These are phyloP conservation scores for Lepisosteus osseus DNA, from an alignment of 2,113 vertebrate species.

Conservation along the genomic window DNA sequence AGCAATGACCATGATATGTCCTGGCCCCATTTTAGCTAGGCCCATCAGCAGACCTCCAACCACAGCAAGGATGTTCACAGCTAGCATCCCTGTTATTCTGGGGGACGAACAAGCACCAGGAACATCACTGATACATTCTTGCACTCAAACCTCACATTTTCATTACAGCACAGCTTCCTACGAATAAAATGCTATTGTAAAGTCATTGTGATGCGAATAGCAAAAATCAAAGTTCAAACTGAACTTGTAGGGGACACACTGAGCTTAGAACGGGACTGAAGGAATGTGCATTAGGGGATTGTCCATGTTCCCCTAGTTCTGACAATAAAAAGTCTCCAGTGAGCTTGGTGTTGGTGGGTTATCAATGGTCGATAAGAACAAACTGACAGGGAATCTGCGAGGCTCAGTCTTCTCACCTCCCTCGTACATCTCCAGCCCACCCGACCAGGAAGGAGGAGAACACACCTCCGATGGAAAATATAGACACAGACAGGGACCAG, in stretches of 20 bases:
- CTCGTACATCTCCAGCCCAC: slow-evolving; percentile 78
- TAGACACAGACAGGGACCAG: slow-evolving; percentile 88
- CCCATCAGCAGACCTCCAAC: slow-evolving; percentile 84
- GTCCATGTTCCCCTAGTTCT: too few species aligned
- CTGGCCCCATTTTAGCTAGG: slow-evolving; percentile 74
- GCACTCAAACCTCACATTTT: too few species aligned
- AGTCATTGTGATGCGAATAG: neutral
- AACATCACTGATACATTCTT: neutral
- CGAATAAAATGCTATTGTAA: too few species aligned
- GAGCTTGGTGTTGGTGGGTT: too few species aligned
- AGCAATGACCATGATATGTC: slow-evolving; percentile 83
- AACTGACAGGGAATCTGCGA: too few species aligned
- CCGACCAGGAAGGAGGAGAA: slow-evolving; percentile 91
- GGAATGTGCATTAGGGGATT: too few species aligned
- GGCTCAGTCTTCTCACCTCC: slow-evolving; percentile 67
- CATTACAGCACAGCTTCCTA: too few species aligned
- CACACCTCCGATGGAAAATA: slow-evolving; percentile 87
- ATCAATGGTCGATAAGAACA: too few species aligned
- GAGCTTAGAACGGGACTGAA: too few species aligned
- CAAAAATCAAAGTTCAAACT: neutral
- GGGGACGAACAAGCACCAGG: slow-evolving; percentile 23
- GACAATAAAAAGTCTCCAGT: too few species aligned
- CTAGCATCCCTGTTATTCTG: slow-evolving; percentile 88
- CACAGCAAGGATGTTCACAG: slow-evolving; percentile 80
- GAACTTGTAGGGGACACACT: too few species aligned